These are phyloP conservation scores for Colinus virginianus DNA, from an alignment of 2,113 vertebrate genomes.

Conservation along the genomic window DNA sequence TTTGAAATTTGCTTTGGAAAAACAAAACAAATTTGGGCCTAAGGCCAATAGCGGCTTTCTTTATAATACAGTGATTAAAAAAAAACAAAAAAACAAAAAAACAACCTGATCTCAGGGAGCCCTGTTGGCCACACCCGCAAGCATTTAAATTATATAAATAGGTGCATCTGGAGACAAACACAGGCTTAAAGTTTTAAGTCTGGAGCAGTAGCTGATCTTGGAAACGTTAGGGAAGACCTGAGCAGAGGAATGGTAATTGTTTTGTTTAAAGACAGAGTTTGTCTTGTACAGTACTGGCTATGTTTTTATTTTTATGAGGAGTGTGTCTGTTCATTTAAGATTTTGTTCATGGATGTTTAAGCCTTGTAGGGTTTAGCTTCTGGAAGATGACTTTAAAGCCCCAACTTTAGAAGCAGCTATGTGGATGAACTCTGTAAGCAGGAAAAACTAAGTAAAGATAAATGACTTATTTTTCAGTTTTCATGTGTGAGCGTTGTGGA, in stretches of 20 bases:
- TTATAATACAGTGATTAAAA: background rate
- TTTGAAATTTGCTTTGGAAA: background rate
- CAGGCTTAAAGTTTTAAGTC: background rate
- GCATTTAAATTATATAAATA: background rate
- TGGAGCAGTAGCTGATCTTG: background rate
- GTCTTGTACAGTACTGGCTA: background rate
- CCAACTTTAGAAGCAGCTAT: background rate
- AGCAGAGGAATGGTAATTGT: background rate
- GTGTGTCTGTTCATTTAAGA: background rate
- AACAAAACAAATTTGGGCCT: accelerated
- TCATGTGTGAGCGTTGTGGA: accelerated
- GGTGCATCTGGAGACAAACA: background rate
- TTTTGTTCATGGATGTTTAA: background rate
- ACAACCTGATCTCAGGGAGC: background rate
- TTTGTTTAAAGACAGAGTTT: background rate
- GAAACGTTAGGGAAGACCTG: background rate
- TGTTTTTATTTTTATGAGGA: background rate
- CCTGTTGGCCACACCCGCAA: background rate
- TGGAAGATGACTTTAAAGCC: background rate
- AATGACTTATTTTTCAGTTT: background rate
- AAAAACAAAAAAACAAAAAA: too few relatives aligned
- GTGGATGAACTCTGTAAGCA: background rate
- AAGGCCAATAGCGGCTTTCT: background rate
- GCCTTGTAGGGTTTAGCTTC: background rate
- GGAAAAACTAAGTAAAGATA: background rate